A percentile compares a stretch with the other conserved stretches of the same genome.
Evolutionary conservation across 2,888 invertebrate species (phyloP).

Genomic region (Stenurella melanura): DNA sequence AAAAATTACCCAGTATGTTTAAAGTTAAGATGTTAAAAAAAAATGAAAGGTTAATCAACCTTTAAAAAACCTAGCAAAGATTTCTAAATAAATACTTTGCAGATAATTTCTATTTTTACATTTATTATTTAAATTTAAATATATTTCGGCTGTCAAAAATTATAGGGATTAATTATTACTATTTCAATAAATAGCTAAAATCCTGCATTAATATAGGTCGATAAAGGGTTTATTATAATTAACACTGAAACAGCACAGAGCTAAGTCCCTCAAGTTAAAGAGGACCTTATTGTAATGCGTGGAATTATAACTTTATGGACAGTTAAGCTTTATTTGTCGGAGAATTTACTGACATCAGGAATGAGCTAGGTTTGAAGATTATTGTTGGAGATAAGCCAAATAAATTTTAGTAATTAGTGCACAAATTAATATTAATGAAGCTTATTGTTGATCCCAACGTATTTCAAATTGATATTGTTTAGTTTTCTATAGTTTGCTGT

Average conservation of each 20-base stretch:
- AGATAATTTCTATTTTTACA: too few relatives aligned
- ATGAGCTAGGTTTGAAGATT: constrained; percentile 16
- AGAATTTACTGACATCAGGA: constrained; percentile 19
- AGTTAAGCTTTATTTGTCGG: constrained; percentile 36
- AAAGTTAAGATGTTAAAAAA: too few relatives aligned
- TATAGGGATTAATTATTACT: too few relatives aligned
- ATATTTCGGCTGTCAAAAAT: too few relatives aligned
- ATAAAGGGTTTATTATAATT: constrained; percentile 26
- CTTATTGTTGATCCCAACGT: not conserved
- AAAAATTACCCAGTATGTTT: too few relatives aligned
- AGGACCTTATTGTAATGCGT: constrained; percentile 28
- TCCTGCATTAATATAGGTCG: constrained; percentile 1
- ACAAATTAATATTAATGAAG: not conserved
- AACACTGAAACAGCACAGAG: not conserved
- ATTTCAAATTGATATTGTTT: not conserved
- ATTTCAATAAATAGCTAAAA: not conserved
- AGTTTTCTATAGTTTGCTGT: too few relatives aligned
- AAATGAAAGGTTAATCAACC: too few relatives aligned
- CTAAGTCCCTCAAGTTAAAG: constrained; percentile 18
- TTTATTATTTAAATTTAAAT: too few relatives aligned
- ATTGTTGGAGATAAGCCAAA: constrained; percentile 8
- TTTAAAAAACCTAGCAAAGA: too few relatives aligned
- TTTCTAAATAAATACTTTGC: too few relatives aligned
- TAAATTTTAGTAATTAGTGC: constrained; percentile 2
- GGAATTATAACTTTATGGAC: constrained; percentile 31